Evolutionary conservation across 2,888 invertebrate genomes (phyloP), one percentile per base, ranked within the genome.

Genomic region (Timandra comae): DNA sequence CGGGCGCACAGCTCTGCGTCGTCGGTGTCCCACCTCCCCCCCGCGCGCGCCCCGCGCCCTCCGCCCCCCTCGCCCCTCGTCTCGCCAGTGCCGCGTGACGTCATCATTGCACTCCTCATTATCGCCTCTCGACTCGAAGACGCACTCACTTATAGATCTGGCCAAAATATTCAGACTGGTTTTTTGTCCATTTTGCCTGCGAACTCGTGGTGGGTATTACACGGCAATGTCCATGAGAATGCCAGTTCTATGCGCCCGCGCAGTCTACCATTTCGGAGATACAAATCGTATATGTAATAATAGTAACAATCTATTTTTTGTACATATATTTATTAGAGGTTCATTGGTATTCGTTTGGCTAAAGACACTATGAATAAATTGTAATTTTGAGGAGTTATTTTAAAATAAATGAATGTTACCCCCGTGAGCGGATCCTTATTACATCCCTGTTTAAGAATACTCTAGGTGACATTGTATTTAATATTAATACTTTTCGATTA

Each of bases 91-190:
- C 56, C 46, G 45, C 52, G 56, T 79, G 77, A 79, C 80, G 80
- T 80, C 81, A 80, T 67, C 69, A 69, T 71, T 81, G 80, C 82
- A 81, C 75, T 80, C 75, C 78, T 80, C 79, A 77, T 79, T 79
- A 80, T 79, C 77, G 78, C 79, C 76, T 80, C 78, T 75, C 69
- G 67, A 65, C 68, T 69, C 57, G 60, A 69, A 73, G 67, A 71
- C 70, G 65, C 63, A 66, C 65, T 70, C 66, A 68, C 73, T 63
- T 63, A 64, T 66, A 67, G 63, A 66, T 63, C 63, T 61, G 60
- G 62, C 60, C 61, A 62, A 67, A 67, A 63, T 63, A 61, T 60
- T 63, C 59, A 56, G 57, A 63, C 62, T 59, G 65, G 63, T 64
- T 64, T 64, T 59, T 64, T 62, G 59, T 49, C 52, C 52, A 54